Evolutionary conservation across 2,888 invertebrate genomes (phyloP).

Genomic region (Toxonevra muliebris): DNA sequence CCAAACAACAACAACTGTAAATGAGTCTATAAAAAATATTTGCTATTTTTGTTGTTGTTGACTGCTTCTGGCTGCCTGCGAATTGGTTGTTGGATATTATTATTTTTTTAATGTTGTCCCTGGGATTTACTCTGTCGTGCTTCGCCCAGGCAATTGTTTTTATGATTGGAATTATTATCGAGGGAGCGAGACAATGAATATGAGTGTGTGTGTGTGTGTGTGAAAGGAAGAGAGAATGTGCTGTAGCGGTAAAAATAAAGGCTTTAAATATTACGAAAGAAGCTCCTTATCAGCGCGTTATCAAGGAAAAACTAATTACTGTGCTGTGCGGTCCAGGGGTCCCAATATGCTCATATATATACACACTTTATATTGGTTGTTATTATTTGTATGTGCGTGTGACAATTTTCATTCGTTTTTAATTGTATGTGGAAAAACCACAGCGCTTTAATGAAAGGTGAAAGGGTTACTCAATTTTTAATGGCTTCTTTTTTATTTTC

Average conservation of each 20-base stretch:
- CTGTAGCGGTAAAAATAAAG: constrained; percentile 45
- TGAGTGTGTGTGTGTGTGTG: too few species aligned
- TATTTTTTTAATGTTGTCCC: constrained; percentile 39
- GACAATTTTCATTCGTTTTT: constrained; percentile 45
- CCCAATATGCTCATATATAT: constrained; percentile 32
- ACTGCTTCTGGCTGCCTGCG: constrained; percentile 23
- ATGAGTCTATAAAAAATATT: constrained; percentile 45
- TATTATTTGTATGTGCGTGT: constrained; percentile 23
- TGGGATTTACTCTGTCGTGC: constrained; percentile 34
- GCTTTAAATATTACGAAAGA: constrained; percentile 48
- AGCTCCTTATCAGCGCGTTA: constrained; percentile 55
- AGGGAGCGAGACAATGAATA: too few species aligned
- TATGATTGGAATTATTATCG: constrained; percentile 13
- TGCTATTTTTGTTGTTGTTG: constrained; percentile 25
- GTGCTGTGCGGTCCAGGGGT: constrained; percentile 46
- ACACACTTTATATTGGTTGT: constrained; percentile 4
- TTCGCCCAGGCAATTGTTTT: constrained; percentile 16
- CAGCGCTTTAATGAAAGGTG: constrained; percentile 12
- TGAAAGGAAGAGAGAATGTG: constrained; percentile 44
- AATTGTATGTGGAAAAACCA: constrained; percentile 35
- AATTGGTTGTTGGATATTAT: constrained; percentile 36
- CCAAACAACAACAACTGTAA: neutral
- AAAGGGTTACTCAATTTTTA: constrained; percentile 14
- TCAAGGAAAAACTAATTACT: constrained; percentile 61
- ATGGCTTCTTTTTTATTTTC: constrained; percentile 6